phyloP scores from a whole-genome alignment of 2,113 vertebrate species.

The Ornithorhynchus anatinus region DNA sequence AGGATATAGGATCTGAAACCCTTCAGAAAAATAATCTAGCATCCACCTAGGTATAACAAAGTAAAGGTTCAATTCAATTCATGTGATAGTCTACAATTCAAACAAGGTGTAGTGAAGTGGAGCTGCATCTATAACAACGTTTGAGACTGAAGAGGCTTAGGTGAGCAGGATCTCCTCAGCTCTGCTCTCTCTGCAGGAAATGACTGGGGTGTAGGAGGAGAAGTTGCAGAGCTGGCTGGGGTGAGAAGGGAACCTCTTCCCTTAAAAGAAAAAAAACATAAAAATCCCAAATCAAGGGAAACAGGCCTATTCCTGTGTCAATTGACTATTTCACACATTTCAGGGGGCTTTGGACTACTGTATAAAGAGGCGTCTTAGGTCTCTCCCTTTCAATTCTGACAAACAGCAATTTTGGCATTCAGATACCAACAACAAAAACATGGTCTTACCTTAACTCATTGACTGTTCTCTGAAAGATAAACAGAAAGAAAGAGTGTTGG shows the following conservation, averaged over 20 bases:
- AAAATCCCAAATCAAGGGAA: slow-evolving; percentile 31
- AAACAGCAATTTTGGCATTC: too few species aligned
- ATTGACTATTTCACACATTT: slow-evolving; percentile 19
- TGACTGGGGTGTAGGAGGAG: slow-evolving; percentile 31
- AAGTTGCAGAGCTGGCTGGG: slow-evolving; percentile 8
- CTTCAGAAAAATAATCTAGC: slow-evolving; percentile 13
- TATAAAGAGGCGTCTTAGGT: slow-evolving; percentile 27
- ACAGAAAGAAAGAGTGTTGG: slow-evolving; percentile 18
- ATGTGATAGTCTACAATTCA: slow-evolving; percentile 22
- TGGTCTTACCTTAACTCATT: slow-evolving; percentile 50
- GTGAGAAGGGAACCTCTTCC: slow-evolving; percentile 9
- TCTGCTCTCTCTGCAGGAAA: too few species aligned
- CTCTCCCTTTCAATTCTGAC: slow-evolving; percentile 32
- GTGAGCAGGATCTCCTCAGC: too few species aligned
- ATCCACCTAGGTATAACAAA: slow-evolving; percentile 24
- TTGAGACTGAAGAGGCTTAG: too few species aligned
- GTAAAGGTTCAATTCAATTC: slow-evolving; percentile 26
- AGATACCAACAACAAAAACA: slow-evolving; percentile 5
- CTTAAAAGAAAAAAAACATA: slow-evolving; percentile 34
- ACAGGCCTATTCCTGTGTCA: slow-evolving; percentile 28
- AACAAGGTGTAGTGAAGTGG: too few species aligned
- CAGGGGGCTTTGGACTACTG: too few species aligned
- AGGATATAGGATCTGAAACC: neutral
- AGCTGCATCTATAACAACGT: too few species aligned
- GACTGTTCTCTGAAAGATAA: slow-evolving; percentile 41